A percentile compares a stretch with the other conserved stretches of the same genome.
Conservation (phyloP, 1,140 invertebrate species). For the Scaptomyza pallida region DNA sequence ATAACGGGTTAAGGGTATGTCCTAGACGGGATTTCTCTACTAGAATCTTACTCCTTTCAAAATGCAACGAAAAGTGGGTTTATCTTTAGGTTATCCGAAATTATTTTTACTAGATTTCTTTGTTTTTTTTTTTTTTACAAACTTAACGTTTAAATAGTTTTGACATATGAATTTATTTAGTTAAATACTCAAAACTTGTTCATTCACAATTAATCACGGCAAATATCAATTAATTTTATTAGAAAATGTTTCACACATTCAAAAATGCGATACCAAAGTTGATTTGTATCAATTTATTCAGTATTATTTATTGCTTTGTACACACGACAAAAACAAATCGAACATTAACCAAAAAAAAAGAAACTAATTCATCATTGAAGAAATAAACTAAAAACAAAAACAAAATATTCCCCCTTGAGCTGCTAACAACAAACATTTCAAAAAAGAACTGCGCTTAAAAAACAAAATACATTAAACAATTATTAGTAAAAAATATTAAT, state of each 20-base stretch:
- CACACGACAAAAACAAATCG: slow-evolving; percentile 21
- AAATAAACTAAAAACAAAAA: slow-evolving; percentile 13
- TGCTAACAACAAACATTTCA: slow-evolving; percentile 20
- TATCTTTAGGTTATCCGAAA: too few species aligned
- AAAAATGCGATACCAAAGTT: slow-evolving; percentile 54
- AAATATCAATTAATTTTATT: slow-evolving; percentile 1
- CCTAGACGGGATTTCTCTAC: too few species aligned
- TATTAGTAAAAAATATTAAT: background rate
- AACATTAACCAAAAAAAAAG: slow-evolving; percentile 6
- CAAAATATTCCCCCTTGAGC: background rate
- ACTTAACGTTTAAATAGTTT: too few species aligned
- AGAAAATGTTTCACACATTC: background rate
- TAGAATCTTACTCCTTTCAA: too few species aligned
- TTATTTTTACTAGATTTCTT: too few species aligned
- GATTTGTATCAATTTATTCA: slow-evolving; percentile 72
- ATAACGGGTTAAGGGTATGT: too few species aligned
- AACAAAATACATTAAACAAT: slow-evolving; percentile 24
- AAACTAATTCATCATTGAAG: slow-evolving; percentile 1
- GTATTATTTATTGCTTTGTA: slow-evolving; percentile 76
- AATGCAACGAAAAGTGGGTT: too few species aligned
- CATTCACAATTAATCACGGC: background rate
- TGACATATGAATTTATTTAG: too few species aligned
- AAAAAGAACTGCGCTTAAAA: slow-evolving; percentile 12
- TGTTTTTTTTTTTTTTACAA: too few species aligned
- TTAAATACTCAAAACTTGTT: too few species aligned